Conservation (phyloP, 2,797 vertebrate genomes). For the Microctenopoma lineatum region DNA sequence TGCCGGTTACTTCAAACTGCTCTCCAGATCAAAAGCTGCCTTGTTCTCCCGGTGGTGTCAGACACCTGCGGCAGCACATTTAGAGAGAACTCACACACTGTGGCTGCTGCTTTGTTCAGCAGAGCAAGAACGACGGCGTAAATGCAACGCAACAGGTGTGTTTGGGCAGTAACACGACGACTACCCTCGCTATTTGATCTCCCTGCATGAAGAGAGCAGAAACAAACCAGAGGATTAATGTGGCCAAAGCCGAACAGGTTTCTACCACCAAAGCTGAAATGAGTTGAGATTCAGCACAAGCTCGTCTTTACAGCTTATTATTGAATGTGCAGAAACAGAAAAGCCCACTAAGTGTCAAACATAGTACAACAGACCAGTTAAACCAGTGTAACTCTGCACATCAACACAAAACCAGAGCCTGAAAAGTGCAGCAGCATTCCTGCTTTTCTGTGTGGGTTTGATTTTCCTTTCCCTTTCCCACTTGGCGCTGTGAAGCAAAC, state of each 20-base stretch:
- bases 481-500: constrained; percentile 1
- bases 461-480: background rate
- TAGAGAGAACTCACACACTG: fast-evolving
- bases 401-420: background rate
- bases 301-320: no score
- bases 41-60: constrained; percentile 5
- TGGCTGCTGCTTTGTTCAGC: background rate
- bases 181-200: no score
- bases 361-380: no score
- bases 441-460: background rate
- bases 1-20: background rate
- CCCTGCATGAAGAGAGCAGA: no score
- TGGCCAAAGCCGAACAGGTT: background rate
- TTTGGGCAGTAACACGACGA: background rate
- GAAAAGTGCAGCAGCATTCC: constrained; percentile 6
- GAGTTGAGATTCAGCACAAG: no score
- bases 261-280: background rate
- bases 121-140: background rate
- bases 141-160: background rate
- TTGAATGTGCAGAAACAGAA: no score
- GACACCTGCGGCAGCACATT: constrained; percentile 10
- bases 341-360: no score
- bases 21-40: constrained; percentile 12
- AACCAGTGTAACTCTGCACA: no score
- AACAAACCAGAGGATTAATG: no score